Percentiles rank a stretch among this genome's conserved stretches.
These are phyloP conservation scores for Cherax quadricarinatus DNA, from an alignment of 1,140 invertebrate species.

Conservation along the genomic window DNA sequence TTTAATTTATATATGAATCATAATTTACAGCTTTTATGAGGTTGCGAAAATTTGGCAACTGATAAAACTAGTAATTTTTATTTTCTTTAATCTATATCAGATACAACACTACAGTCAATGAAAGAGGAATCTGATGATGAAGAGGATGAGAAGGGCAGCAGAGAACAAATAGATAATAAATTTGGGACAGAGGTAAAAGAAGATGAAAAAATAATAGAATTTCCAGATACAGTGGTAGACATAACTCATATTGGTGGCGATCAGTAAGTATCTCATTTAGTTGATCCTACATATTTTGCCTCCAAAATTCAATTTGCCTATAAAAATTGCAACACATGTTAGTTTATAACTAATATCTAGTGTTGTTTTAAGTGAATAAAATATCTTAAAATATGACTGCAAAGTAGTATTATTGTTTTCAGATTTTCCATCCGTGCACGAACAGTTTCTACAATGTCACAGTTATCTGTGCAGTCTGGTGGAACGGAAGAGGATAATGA, in stretches of 20 bases:
- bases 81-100: too few species aligned
- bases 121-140: conserved; percentile 2
- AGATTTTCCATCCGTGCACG: conserved; percentile 75
- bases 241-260: conserved; percentile 77
- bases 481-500: conserved; percentile 72
- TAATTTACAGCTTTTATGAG: too few species aligned
- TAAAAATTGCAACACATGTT: too few species aligned
- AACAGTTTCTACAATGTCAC: conserved; percentile 74
- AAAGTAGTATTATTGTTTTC: neutral
- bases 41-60: too few species aligned
- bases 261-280: conserved; percentile 77
- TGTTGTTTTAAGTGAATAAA: too few species aligned
- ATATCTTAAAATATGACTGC: too few species aligned
- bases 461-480: conserved; percentile 74
- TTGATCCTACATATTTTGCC: conserved; percentile 58
- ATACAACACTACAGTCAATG: neutral
- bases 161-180: conserved; percentile 76
- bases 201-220: conserved; percentile 75
- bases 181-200: conserved; percentile 74
- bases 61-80: too few species aligned
- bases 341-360: too few species aligned
- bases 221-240: conserved; percentile 80
- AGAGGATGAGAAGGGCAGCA: neutral
- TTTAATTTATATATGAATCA: too few species aligned
- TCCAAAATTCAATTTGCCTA: too few species aligned